Base-by-base conservation (phyloP, 2,888 invertebrate species). In the Neuroscelio doddi region DNA sequence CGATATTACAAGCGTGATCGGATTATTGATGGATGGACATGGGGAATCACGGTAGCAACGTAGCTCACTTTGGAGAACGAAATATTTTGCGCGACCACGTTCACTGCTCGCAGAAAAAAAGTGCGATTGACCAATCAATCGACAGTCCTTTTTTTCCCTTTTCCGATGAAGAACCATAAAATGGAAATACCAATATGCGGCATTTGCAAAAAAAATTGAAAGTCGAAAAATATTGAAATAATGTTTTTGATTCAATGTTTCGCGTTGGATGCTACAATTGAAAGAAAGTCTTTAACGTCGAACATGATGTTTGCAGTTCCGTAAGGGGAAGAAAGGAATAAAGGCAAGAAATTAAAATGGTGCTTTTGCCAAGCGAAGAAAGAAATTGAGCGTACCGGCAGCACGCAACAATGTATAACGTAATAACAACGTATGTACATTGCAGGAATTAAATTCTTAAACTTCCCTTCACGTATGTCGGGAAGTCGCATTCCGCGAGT, bases 381-480 rank as follows among this genome's bases (percentile, higher is more conserved):
- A 86, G 85, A 85, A 85, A 86, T 85, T 86, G 85, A 85, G 85
- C 86, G 57, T 38, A 51, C 14, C 42, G 46, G 17, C 51, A 56
- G 3, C 21, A 5, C 21, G 21, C 2, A 21, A 21, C 21, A 5
- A 36, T 1, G 12, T 21, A 21, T 5, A 5, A 36, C 7, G 12
- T 21, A 39, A 39, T 39, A 44, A 42, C 51, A 47, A 55, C 57
- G 63, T 59, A 62, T 64, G 70, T 71, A 70, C 64, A 72, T 73
- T 72, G 59, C 67, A 82, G 78, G 83, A 83, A 83, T 83, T 82
- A 82, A 83, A 84, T 83, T 84, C 83, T 83, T 84, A 83, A 83
- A 81, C 78, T 81, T 82, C 80, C 82, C 81, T 80, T 70, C 80
- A 74, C 76, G 77, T 77, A 80, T 81, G 81, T 72, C 71, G 75